A percentile compares a stretch with the other conserved stretches of the same genome.
phyloP scores from a whole-genome alignment of 2,888 invertebrate genomes.

The Selenia dentaria region DNA sequence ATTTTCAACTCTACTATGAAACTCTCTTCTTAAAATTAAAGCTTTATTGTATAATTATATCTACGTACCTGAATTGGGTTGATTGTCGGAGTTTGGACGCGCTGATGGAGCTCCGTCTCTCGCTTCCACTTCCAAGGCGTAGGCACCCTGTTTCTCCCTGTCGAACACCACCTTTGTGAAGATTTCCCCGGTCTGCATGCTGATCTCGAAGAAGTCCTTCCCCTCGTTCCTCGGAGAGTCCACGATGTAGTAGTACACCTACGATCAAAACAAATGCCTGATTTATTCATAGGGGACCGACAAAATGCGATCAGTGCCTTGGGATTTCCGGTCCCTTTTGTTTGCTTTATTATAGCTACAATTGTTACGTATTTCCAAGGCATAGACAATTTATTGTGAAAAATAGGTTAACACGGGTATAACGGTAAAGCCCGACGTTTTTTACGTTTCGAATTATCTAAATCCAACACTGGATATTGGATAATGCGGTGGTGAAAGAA shows the following conservation, averaged over 20 bases:
- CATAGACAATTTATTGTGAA: conserved; percentile 30
- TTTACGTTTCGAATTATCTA: conserved; percentile 21
- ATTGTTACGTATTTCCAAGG: conserved; percentile 32
- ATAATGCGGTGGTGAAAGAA: conserved; percentile 24
- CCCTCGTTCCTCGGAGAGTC: conserved; percentile 96
- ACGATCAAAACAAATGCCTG: conserved; percentile 45
- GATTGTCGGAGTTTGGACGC: conserved; percentile 95
- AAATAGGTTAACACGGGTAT: conserved; percentile 31
- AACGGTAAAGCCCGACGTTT: conserved; percentile 25
- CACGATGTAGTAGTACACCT: conserved; percentile 97
- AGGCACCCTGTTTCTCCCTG: conserved; percentile 98
- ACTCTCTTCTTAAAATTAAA: too few relatives aligned
- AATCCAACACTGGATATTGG: conserved; percentile 23
- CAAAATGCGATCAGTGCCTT: conserved; percentile 43
- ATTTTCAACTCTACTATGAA: too few relatives aligned
- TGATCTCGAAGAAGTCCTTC: conserved; percentile 98
- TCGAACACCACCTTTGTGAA: conserved; percentile 98
- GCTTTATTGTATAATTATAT: too few relatives aligned
- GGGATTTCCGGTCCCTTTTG: conserved; percentile 44
- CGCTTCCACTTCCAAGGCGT: conserved; percentile 98
- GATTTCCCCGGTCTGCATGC: conserved; percentile 97
- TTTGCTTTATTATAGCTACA: conserved; percentile 42
- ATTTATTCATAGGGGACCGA: conserved; percentile 48
- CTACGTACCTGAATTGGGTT: conserved; percentile 98
- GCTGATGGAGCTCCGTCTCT: conserved; percentile 98